A percentile compares a stretch with the other conserved stretches of the same genome.
Evolutionary conservation across 2,888 invertebrate genomes (phyloP).

Genomic region (Cartodere bifasciata): DNA sequence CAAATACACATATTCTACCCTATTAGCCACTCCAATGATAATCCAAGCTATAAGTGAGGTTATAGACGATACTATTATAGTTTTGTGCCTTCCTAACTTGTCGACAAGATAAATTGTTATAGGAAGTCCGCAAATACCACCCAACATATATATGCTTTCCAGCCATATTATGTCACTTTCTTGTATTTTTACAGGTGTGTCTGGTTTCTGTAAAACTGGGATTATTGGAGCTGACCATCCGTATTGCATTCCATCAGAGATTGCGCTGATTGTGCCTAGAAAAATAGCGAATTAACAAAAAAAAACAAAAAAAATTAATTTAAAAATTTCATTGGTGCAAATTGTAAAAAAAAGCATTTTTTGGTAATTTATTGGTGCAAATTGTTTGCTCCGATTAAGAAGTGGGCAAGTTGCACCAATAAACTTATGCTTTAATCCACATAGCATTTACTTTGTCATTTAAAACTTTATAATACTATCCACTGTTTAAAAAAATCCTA

Average conservation of each 20-base stretch:
- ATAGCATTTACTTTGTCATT: too few species aligned
- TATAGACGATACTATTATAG: conserved; percentile 3
- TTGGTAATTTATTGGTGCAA: too few species aligned
- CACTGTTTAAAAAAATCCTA: too few species aligned
- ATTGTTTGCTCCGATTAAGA: too few species aligned
- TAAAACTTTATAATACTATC: too few species aligned
- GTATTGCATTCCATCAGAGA: conserved; percentile 35
- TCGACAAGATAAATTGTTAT: conserved; percentile 18
- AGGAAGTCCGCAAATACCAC: conserved; percentile 28
- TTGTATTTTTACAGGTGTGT: conserved; percentile 26
- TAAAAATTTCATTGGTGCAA: too few species aligned
- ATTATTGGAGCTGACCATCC: conserved; percentile 34
- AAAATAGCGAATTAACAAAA: conserved; percentile 9
- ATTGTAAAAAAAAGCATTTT: too few species aligned
- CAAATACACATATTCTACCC: not conserved
- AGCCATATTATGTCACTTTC: conserved; percentile 24
- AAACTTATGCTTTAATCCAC: too few species aligned
- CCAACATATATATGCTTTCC: conserved; percentile 26
- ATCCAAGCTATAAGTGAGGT: conserved; percentile 9
- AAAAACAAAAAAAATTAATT: too few species aligned
- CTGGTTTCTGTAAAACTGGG: conserved; percentile 24
- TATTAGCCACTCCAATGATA: conserved; percentile 7
- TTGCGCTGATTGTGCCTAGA: conserved; percentile 33
- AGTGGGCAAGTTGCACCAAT: too few species aligned
- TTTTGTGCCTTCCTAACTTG: conserved; percentile 8